phyloP scores from a whole-genome alignment of 2,797 vertebrate species.

The Remorina albescens region DNA sequence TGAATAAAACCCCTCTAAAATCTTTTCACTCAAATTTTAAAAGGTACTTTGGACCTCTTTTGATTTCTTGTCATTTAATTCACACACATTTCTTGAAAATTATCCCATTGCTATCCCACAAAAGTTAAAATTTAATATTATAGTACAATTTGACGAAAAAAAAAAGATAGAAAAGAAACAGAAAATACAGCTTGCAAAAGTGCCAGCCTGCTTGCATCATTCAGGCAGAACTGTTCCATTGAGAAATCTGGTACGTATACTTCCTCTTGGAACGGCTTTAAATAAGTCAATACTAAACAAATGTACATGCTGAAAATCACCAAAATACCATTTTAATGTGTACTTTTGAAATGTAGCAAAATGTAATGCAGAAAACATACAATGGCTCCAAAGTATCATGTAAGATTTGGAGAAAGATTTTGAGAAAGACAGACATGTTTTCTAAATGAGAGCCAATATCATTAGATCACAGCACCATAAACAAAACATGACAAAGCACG shows the following conservation, averaged over 20 bases:
- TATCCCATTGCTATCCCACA: no score
- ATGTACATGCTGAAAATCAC: neutral
- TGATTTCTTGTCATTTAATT: neutral
- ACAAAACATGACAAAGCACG: neutral
- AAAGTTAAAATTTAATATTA: neutral
- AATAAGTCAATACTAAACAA: neutral
- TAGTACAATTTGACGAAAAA: no score
- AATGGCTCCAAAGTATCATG: neutral
- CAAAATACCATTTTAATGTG: neutral
- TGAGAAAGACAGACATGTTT: neutral
- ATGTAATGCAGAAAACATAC: neutral
- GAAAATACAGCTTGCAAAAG: conserved; percentile 18
- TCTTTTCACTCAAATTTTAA: neutral
- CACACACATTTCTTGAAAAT: neutral
- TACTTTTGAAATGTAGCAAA: neutral
- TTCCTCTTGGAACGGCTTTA: conserved; percentile 20
- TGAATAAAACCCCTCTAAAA: neutral
- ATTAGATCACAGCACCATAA: neutral
- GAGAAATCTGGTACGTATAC: conserved; percentile 13
- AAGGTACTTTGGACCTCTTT: neutral
- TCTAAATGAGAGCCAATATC: neutral
- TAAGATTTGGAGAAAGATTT: no score
- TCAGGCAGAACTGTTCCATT: conserved; percentile 25
- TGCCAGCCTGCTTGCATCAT: conserved; percentile 26
- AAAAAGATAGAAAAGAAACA: no score